Evolutionary conservation across 2,888 invertebrate species (phyloP), one percentile per base, ranked within the genome.

Genomic region (Apamea monoglypha): DNA sequence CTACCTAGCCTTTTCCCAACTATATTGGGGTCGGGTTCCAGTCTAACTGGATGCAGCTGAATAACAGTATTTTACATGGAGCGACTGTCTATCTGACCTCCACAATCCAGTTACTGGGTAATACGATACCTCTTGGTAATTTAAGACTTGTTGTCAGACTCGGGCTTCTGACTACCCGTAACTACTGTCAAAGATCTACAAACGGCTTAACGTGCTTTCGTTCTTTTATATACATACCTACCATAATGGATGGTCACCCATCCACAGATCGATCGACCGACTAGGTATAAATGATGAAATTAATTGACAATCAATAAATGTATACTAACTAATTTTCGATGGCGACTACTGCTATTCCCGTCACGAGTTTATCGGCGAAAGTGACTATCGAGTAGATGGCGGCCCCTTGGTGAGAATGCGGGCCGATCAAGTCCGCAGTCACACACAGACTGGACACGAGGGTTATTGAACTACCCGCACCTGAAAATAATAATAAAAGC

Each of bases 321-420:
- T 29, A 72, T 80, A 97, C 97, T 97, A 94, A 98, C 97, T 98
- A 97, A 93, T 98, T 97, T 95, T 99, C 98, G 82, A 99, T 98
- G 4, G 98, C 93, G 84, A 98, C 97, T n/a, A 99, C 98, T 32
- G 98, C 98, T 50, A 98, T 94, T 1, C 99, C 99, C 84, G 99
- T 99, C 63, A 99, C 98, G 5, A 99, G 96, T 96, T 99, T 99
- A 94, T 99, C 99, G 44, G 98, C 98, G 93, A 99, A 99, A 81
- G 99, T 99, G 94, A 99, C 99, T 61, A 98, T 98, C 50, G 99
- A 99, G 94, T 99, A 99, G 67, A 99, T 98, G 88, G 99, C 98
- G 6, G 99, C 99, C 74, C 99, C 98, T 91, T 98, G 98, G 91
- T 98, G 98, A 0, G 98, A 98, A 94, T 99, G 98, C 6, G 98